A percentile compares a stretch with the other conserved stretches of the same genome.
phyloP scores from a whole-genome alignment of 2,797 vertebrate genomes.

The Sebastes alutus region DNA sequence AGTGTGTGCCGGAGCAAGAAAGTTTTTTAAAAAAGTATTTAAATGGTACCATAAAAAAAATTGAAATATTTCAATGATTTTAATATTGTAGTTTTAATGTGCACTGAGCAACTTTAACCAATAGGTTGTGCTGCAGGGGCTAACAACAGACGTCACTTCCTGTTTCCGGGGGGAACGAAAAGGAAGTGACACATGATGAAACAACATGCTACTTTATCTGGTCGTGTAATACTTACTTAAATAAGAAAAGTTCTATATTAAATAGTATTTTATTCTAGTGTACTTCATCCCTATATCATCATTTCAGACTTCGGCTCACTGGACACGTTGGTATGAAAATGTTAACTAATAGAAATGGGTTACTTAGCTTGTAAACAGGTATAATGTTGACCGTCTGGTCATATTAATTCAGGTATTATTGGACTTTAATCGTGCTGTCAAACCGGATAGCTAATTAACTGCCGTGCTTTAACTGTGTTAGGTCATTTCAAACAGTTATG shows the following conservation, averaged over 20 bases:
- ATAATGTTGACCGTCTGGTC: not conserved
- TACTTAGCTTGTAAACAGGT: not conserved
- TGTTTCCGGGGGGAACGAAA: not conserved
- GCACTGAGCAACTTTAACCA: not conserved
- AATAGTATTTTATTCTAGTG: accelerated
- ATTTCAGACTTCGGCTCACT: not conserved
- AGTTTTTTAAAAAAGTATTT: accelerated
- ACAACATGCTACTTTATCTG: not conserved
- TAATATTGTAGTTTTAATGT: not conserved
- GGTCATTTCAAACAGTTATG: accelerated
- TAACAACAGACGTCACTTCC: not conserved
- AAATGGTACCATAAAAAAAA: too few species aligned
- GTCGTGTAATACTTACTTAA: not conserved
- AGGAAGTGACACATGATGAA: not conserved
- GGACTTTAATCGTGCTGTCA: not conserved
- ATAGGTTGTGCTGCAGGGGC: not conserved
- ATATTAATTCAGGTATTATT: not conserved
- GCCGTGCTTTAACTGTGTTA: accelerated
- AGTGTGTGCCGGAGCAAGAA: too few species aligned
- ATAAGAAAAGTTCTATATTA: not conserved
- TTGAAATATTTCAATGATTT: accelerated
- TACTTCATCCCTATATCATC: not conserved
- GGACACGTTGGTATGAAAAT: slow-evolving; percentile 46
- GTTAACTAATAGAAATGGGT: not conserved
- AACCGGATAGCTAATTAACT: not conserved